Conservation (phyloP, 2,113 vertebrate species). For the Otocyon megalotis region DNA sequence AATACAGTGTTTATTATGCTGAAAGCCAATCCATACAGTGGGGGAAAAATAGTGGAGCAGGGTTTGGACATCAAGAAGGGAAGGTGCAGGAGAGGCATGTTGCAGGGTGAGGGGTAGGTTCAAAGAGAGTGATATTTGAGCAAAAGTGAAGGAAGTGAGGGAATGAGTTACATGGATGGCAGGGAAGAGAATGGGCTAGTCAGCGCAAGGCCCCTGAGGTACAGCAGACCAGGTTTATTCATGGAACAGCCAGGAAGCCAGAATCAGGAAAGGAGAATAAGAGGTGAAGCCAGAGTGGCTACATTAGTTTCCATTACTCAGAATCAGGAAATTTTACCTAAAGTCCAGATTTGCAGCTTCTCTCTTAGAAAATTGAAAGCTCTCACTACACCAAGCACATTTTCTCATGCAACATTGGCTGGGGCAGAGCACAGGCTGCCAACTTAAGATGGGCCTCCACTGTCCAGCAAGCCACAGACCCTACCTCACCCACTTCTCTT, state of each 20-base stretch:
- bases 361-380: neutral
- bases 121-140: neutral
- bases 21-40: neutral
- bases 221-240: neutral
- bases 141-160: neutral
- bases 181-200: neutral
- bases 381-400: neutral
- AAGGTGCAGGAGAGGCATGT: neutral
- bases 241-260: neutral
- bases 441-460: neutral
- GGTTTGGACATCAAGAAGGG: too few relatives aligned
- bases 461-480: neutral
- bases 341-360: neutral
- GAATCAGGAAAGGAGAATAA: neutral
- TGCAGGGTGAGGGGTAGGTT: neutral
- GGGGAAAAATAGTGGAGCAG: neutral
- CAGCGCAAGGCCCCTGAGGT: neutral
- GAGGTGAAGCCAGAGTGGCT: neutral
- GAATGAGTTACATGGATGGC: neutral
- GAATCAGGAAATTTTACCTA: neutral
- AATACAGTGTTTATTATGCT: neutral
- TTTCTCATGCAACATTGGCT: too few relatives aligned
- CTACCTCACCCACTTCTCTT: neutral
- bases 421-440: neutral
- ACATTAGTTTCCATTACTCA: neutral